phyloP scores from a whole-genome alignment of 1,140 invertebrate genomes.

The Druon quercuslanigerum region DNA sequence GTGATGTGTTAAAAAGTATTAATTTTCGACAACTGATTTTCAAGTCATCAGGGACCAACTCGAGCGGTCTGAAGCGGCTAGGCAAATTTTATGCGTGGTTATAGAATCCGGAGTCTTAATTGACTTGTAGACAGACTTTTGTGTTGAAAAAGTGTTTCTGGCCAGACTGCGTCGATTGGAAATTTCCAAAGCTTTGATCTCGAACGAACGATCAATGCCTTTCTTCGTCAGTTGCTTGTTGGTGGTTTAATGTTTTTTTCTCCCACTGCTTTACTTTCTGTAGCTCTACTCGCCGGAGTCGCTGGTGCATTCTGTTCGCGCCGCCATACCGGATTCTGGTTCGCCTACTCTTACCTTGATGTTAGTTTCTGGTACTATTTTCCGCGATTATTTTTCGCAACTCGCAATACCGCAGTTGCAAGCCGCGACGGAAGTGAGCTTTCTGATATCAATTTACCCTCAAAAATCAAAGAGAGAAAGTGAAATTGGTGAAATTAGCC shows the following conservation, averaged over 20 bases:
- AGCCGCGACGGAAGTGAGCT: not conserved
- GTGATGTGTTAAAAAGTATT: too few relatives aligned
- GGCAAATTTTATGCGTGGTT: too few relatives aligned
- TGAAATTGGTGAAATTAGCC: not conserved
- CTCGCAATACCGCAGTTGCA: constrained; percentile 5
- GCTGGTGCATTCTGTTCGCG: constrained; percentile 32
- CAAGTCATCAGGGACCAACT: too few relatives aligned
- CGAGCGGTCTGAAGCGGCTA: too few relatives aligned
- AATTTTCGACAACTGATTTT: too few relatives aligned
- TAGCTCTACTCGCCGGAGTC: not conserved
- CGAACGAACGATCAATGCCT: too few relatives aligned
- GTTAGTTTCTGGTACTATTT: constrained; percentile 28
- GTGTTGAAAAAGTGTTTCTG: too few relatives aligned
- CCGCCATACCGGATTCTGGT: constrained; percentile 43
- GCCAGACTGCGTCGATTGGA: too few relatives aligned
- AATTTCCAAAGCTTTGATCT: too few relatives aligned
- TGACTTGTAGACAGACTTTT: too few relatives aligned
- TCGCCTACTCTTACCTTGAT: constrained; percentile 29
- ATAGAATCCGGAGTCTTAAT: too few relatives aligned
- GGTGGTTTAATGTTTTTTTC: not conserved
- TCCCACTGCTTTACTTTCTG: not conserved
- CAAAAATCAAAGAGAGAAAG: not conserved
- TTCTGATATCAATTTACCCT: not conserved
- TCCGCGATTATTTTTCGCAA: constrained; percentile 21
- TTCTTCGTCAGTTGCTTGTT: too few relatives aligned